Evolutionary conservation across 2,888 invertebrate genomes (phyloP).

Genomic region (Mechanitis mazaeus): DNA sequence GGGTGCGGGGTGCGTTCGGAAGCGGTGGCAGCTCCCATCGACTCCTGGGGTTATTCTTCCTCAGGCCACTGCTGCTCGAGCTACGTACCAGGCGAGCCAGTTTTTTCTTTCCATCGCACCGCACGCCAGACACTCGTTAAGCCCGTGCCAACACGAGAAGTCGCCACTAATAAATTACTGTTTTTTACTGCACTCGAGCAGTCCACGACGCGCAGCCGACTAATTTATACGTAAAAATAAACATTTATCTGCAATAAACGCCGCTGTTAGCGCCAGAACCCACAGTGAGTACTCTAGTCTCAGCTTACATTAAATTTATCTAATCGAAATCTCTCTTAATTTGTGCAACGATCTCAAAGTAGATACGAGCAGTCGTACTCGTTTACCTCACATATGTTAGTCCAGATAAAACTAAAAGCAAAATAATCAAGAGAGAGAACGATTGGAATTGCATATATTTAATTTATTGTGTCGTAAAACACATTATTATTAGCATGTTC

Average conservation of each 20-base stretch:
- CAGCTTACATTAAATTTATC: conserved; percentile 50
- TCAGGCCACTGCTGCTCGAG: conserved; percentile 76
- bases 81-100: conserved; percentile 75
- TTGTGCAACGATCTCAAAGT: conserved; percentile 25
- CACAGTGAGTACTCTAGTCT: conserved; percentile 70
- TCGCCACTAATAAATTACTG: conserved; percentile 79
- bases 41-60: conserved; percentile 78
- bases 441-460: conserved; percentile 32
- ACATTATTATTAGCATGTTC: not conserved
- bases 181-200: conserved; percentile 74
- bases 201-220: conserved; percentile 74
- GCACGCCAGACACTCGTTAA: conserved; percentile 78
- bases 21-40: conserved; percentile 77
- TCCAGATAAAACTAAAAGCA: conserved; percentile 19
- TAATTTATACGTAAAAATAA: conserved; percentile 74
- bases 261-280: conserved; percentile 64
- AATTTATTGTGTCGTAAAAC: conserved; percentile 8
- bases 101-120: conserved; percentile 79
- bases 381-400: conserved; percentile 16
- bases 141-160: conserved; percentile 80
- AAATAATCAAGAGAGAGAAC: conserved; percentile 35
- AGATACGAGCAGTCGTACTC: conserved; percentile 12
- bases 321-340: conserved; percentile 54
- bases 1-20: conserved; percentile 71
- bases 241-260: conserved; percentile 70